Evolutionary conservation across 1,140 invertebrate genomes (phyloP), one percentile per base, ranked within the genome.

Genomic region (Linepithema humile): DNA sequence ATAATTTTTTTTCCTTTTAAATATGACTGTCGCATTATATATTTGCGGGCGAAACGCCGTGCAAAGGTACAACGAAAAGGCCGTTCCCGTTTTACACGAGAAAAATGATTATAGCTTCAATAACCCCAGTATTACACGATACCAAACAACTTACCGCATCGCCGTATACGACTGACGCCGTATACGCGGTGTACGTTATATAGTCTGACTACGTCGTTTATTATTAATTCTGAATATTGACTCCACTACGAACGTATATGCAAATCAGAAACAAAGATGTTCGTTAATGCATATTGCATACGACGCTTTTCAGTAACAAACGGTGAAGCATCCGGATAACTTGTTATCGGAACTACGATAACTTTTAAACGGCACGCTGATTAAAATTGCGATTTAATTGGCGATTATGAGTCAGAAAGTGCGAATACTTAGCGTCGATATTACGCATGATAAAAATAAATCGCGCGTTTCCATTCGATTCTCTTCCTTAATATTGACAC

Each of bases 141-240:
- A 43, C 12, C 10, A 29, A 53, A 67, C 23, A 55, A 40, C 32
- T 67, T 55, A 26, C 29, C 32, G 59, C 40, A 32, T n/a, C 17
- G 32, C 32, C 26, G 12, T n/a, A 48, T 45, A 45, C 15, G 15
- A n/a, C n/a, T n/a, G n/a, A n/a, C n/a, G n/a, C n/a, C 7, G 43
- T 45, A 12, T 43, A 43, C 40, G 15, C 15, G 40, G 9, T 45
- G 43, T 45, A 45, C 4, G 43, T n/a, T n/a, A n/a, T 15, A 7
- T 50, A 38, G 26, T 55, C 17, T 17, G 32, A 35, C 32, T 15
- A 7, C 35, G 35, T 29, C 26, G n/a, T 80, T 80, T 80, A 55
- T 80, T 69, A 78, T 69, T 69, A 80, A 69, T 69, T n/a, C 23
- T n/a, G 35, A 69, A 69, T 57, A 80, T 55, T 29, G 15, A 7